phyloP scores from a whole-genome alignment of 2,113 vertebrate species.

The Apodemus sylvaticus region DNA sequence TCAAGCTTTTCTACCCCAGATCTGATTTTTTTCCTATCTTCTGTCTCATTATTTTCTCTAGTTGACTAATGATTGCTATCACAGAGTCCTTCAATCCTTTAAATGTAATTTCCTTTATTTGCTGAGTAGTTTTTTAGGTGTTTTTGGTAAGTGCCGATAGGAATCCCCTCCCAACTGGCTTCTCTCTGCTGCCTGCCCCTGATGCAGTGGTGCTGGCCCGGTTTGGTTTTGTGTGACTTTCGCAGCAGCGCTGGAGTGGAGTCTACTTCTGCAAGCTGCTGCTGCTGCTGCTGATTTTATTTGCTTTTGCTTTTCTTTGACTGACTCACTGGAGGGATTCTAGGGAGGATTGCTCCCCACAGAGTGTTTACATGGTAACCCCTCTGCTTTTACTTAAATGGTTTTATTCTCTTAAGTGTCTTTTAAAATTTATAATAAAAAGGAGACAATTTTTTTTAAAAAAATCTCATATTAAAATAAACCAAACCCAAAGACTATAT shows the following conservation, averaged over 20 bases:
- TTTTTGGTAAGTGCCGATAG: background rate
- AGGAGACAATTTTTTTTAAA: background rate
- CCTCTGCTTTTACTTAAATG: background rate
- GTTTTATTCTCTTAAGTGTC: background rate
- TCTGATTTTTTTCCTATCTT: background rate
- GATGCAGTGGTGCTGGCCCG: no score
- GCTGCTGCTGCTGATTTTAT: background rate
- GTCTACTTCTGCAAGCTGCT: no score
- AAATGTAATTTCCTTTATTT: conserved; percentile 39
- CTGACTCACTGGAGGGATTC: background rate
- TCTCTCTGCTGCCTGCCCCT: background rate
- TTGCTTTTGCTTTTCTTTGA: background rate
- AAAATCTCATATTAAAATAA: background rate
- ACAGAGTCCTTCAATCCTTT: background rate
- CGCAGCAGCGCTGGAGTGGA: background rate
- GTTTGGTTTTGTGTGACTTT: background rate
- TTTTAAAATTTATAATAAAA: background rate
- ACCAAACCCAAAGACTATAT: background rate
- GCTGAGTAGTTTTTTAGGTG: background rate
- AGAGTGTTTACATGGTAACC: background rate
- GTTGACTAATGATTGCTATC: background rate
- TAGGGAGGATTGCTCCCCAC: no score
- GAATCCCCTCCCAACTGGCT: background rate
- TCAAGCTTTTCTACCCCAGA: background rate
- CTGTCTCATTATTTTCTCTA: background rate